These are phyloP conservation scores for Sylvilagus floridanus DNA, from an alignment of 2,797 vertebrate genomes.

Conservation along the genomic window DNA sequence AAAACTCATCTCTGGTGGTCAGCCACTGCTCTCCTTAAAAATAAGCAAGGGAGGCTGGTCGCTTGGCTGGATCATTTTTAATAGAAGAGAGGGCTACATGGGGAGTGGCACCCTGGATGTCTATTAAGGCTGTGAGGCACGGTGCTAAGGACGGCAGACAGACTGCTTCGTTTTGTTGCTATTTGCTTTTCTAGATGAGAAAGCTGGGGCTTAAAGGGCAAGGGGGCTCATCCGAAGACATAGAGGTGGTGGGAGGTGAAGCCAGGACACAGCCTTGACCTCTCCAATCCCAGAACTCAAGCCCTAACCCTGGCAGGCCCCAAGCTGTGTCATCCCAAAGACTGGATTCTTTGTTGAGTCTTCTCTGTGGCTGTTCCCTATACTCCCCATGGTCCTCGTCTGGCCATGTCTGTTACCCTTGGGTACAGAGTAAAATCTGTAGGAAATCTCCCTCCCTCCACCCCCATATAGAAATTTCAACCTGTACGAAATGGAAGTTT, in stretches of 20 bases:
- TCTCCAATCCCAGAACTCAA: background rate
- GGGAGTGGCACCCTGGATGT: background rate
- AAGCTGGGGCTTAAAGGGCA: background rate
- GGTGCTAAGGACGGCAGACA: background rate
- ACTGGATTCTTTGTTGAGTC: background rate
- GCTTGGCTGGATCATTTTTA: background rate
- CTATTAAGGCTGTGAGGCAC: background rate
- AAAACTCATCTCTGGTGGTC: background rate
- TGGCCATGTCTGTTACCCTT: background rate
- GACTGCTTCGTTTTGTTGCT: background rate
- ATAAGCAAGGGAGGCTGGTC: background rate
- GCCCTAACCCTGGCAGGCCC: background rate
- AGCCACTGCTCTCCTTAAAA: background rate
- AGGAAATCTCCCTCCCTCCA: background rate
- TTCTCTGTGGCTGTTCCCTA: background rate
- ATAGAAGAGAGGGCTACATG: background rate
- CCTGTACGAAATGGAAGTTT: background rate
- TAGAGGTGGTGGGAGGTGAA: background rate
- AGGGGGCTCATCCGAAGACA: background rate
- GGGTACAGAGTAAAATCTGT: background rate
- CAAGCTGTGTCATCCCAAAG: background rate
- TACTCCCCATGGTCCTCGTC: background rate
- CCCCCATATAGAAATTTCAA: background rate
- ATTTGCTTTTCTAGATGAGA: accelerated
- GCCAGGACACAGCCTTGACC: background rate